Evolutionary conservation across 2,888 invertebrate genomes (phyloP).

Genomic region (Dynastes grantii): DNA sequence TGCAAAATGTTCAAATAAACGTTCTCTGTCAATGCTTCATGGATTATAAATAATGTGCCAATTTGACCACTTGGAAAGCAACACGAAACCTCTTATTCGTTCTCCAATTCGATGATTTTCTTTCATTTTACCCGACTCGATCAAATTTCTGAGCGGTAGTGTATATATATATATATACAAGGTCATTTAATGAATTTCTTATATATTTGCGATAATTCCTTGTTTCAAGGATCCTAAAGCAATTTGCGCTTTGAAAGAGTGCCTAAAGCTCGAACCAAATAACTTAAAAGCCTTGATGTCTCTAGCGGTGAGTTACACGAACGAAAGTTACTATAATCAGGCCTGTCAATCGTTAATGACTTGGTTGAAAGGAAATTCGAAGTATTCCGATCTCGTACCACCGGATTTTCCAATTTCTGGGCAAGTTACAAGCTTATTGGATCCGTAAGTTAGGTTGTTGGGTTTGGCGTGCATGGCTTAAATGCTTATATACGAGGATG

Average conservation of each 20-base stretch:
- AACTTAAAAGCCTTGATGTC: constrained; percentile 91
- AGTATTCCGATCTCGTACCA: constrained; percentile 83
- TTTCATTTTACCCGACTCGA: too few relatives aligned
- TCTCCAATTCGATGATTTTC: too few relatives aligned
- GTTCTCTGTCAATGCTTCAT: too few relatives aligned
- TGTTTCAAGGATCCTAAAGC: constrained; percentile 84
- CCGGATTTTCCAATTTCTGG: constrained; percentile 71
- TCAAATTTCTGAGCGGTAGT: too few relatives aligned
- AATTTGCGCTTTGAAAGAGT: constrained; percentile 92
- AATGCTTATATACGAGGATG: constrained; percentile 1
- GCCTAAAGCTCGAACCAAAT: constrained; percentile 83
- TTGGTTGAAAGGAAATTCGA: constrained; percentile 86
- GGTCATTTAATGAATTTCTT: too few relatives aligned
- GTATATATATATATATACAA: too few relatives aligned
- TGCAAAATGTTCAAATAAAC: too few relatives aligned
- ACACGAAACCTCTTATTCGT: too few relatives aligned
- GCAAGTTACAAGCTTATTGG: constrained; percentile 71
- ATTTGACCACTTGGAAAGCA: too few relatives aligned
- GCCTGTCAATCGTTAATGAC: constrained; percentile 87
- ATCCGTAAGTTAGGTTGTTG: constrained; percentile 68
- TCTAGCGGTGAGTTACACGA: constrained; percentile 94
- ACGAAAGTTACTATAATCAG: constrained; percentile 93
- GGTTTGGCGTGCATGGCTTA: constrained; percentile 28
- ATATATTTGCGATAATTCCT: neutral
- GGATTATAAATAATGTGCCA: too few relatives aligned